Base-by-base conservation (phyloP, 2,113 vertebrate species). In the Pomatostomus ruficeps region DNA sequence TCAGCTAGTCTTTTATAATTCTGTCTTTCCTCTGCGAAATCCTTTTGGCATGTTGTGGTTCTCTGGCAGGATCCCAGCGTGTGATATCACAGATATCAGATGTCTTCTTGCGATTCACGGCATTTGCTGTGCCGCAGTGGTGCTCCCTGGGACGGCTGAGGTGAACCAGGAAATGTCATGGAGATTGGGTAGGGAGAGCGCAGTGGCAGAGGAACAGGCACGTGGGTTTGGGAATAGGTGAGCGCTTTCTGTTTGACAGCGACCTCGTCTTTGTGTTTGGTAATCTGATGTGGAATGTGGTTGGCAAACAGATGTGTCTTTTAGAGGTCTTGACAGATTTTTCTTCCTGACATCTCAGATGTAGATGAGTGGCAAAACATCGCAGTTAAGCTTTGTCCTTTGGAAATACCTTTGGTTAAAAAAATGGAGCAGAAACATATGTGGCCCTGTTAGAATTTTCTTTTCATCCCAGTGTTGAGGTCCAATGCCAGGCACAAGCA, bases 21-120 rank as follows among this genome's bases (percentile, higher is more conserved):
- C 89, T 82, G 62, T 20, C 63, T 88, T 93, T 93, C 78, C 93
- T 91, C 94, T 71, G 55, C 48, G n/a, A 94, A 95, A 90, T 88
- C 91, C 94, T 94, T 83, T 88, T 91, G 96, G 90, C 78, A 16
- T 45, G 88, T 79, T 29, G 74, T 45, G 88, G 85, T 42, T 93
- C 59, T 18, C 82, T 96, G 94, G 95, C 95, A 91, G 52, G 23
- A 7, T 77, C 93, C 92, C 90, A 91, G 59, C 17, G 0, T 76
- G 91, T 90, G 93, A 86, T 96, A 93, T 52, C 93, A 71, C 75
- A 15, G 68, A 59, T 93, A 88, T 95, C 75, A 28, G 90, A 77
- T 96, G 81, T 85, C 93, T 73, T 6, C 82, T 70, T 90, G 91
- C 36, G 10, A 59, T 83, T 24, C 42, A 1, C 38, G 94, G 89